phyloP scores from a whole-genome alignment of 2,113 vertebrate genomes.

The Pluvianellus socialis region DNA sequence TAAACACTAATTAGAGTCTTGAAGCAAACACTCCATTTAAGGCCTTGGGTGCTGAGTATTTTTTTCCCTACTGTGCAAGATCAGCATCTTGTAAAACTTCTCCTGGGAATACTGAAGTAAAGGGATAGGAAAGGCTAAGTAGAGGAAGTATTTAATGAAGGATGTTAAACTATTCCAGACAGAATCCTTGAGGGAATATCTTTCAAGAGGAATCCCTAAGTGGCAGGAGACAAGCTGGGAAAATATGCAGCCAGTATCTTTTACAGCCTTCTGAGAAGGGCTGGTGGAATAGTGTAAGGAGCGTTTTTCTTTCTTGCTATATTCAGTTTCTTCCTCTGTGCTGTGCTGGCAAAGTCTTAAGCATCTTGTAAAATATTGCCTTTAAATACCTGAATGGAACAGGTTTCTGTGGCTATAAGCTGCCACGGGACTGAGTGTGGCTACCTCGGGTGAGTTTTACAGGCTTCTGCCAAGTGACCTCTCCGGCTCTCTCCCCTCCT shows the following conservation, averaged over 20 bases:
- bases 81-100: background rate
- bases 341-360: background rate
- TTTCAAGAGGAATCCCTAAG: background rate
- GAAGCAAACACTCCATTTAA: background rate
- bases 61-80: background rate
- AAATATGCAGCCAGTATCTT: background rate
- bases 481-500: background rate
- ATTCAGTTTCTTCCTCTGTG: background rate
- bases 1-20: slow-evolving; percentile 14
- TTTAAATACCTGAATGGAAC: background rate
- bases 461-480: background rate
- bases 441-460: background rate
- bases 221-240: slow-evolving; percentile 1
- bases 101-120: background rate
- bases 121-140: background rate
- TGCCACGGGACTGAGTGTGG: background rate
- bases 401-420: background rate
- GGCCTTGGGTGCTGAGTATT: background rate
- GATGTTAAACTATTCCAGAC: background rate
- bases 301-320: background rate
- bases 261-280: background rate
- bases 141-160: slow-evolving; percentile 9
- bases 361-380: background rate
- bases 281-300: background rate
- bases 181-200: slow-evolving; percentile 17